Base-by-base conservation (phyloP, 2,797 vertebrate species). In the Synanceia verrucosa region DNA sequence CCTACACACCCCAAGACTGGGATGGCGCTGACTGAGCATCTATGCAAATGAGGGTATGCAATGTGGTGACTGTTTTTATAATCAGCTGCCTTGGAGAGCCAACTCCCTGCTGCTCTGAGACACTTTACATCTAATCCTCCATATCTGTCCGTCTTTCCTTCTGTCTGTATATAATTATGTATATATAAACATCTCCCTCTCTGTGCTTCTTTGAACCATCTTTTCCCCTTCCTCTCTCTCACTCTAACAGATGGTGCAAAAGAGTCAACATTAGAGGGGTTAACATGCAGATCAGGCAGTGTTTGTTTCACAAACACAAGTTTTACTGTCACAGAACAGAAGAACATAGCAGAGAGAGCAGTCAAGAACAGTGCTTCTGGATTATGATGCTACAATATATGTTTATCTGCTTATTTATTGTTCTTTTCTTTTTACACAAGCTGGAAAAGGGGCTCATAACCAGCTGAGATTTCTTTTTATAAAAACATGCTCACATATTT, bases 11-110 rank as follows among this genome's bases (percentile, higher is more conserved):
- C 70, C 71, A 78, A 88, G 73, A 86, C 83, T 88, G 86, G 84
- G 85, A 86, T 72, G 78, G 76, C 76, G 88, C 92, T 89, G 83
- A 89, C 91, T 86, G 81, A 81, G 84, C 78, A 86, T 84, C 84
- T 90, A 90, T 89, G 89, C 86, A 90, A 86, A 90, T 90, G 74
- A 64, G 48, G 71, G 43, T 65, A 56, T 77, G 80, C 89, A 89
- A 87, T 86, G 65, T 84, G 85, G 81, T 80, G 79, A 74, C 37
- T 47, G 65, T 84, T 82, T 34, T 57, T 83, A 85, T 84, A 76
- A 78, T 53, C 16, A 85, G 86, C 70, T 80, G 76, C 36, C 9
- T 37, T 56, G 57, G 57, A 65, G 69, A 89, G 73, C 64, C 73
- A 78, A 64, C 62, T 90, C 65, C 71, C 58, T 86, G 64, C 68